A percentile compares a stretch with the other conserved stretches of the same genome.
These are phyloP conservation scores for Pluvialis apricaria DNA, from an alignment of 2,113 vertebrate species.

Conservation along the genomic window DNA sequence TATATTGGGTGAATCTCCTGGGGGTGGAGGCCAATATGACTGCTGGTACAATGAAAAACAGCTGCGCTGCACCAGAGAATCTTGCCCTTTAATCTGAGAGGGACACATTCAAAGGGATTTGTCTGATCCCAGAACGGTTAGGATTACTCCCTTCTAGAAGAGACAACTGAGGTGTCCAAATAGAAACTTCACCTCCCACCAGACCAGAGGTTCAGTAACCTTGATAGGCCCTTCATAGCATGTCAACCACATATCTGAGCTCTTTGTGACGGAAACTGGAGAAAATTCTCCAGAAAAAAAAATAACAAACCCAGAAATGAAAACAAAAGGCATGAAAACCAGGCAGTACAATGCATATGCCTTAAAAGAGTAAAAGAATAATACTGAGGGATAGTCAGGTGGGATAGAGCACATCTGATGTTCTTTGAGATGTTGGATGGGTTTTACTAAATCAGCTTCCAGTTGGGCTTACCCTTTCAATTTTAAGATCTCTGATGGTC, in stretches of 20 bases:
- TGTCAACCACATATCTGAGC: not conserved
- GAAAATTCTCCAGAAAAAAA: not conserved
- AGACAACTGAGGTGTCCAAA: slow-evolving; percentile 6
- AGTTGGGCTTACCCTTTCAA: slow-evolving; percentile 86
- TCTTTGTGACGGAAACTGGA: not conserved
- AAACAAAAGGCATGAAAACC: not conserved
- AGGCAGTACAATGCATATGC: not conserved
- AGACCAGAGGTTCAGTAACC: not conserved
- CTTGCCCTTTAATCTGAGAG: slow-evolving; percentile 51
- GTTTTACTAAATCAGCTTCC: not conserved
- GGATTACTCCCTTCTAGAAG: slow-evolving; percentile 28
- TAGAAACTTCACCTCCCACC: slow-evolving; percentile 32
- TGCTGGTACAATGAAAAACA: slow-evolving; percentile 22
- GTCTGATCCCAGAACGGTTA: slow-evolving; percentile 18
- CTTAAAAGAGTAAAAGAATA: not conserved
- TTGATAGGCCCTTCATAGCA: not conserved
- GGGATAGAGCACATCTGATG: not conserved
- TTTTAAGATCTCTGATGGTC: slow-evolving; percentile 92
- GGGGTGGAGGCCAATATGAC: slow-evolving; percentile 3
- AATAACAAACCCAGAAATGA: not conserved
- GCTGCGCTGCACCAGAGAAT: not conserved
- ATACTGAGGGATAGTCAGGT: not conserved
- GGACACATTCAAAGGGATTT: slow-evolving; percentile 31
- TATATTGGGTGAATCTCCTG: slow-evolving; percentile 8
- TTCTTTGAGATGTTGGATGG: not conserved